Evolutionary conservation across 2,113 vertebrate genomes (phyloP), one percentile per base, ranked within the genome.

Genomic region (Glaucomys volans): DNA sequence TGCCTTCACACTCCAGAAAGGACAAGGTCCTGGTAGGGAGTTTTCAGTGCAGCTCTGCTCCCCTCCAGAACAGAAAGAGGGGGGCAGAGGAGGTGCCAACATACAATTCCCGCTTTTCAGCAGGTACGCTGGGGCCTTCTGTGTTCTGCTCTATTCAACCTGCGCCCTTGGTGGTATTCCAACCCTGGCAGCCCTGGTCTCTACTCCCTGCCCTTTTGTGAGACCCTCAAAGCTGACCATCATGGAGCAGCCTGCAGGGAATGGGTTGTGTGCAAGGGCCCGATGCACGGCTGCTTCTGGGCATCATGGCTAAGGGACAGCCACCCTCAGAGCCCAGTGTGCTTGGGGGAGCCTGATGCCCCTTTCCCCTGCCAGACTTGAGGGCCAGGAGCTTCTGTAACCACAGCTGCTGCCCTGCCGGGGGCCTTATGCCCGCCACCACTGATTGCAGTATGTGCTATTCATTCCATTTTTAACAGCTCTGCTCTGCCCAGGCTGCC

Each of bases 381-480:
- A 76, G 75, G 79, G 59, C 87, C 69, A 91, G 26, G 37, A 83
- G 35, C 86, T 95, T 88, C 87, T 24, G 82, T 47, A 88, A 90
- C 74, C 74, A 86, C 96, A 97, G 97, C 97, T 98, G 96, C 93
- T 94, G 95, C 95, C 95, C 96, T 11, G 28, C 82, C 1, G 40
- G 84, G 59, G 72, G 66, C 54, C 87, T 90, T 85, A 76, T 5
- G 42, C 74, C 91, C 22, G 37, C 91, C 76, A 59, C 75, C 71
- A 18, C 91, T 96, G 87, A 95, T 95, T 96, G 62, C 95, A 44
- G 74, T 16, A 47, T 97, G 82, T 18, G 69, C 57, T 26, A 2
- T 92, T 94, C 59, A 22, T 83, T 96, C 94, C 91, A 87, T 95
- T 95, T 96, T 76, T 24, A 98, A 96, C 96, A 95, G 95, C 87